Percentiles rank a stretch among this genome's conserved stretches.
Conservation (phyloP, 2,797 vertebrate species). For the Poecilia wingei region DNA sequence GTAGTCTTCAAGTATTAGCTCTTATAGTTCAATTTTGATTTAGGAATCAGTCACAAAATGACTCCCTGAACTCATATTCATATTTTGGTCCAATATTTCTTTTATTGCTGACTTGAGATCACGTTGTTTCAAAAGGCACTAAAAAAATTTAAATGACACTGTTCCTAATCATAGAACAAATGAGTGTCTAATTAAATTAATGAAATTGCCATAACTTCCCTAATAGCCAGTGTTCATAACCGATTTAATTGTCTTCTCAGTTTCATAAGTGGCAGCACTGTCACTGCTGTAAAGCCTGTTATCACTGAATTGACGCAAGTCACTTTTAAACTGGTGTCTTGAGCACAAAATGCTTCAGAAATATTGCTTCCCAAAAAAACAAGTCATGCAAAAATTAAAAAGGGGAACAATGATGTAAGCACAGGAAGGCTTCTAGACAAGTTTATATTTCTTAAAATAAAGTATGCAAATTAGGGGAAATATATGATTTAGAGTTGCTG, state of each 20-base stretch:
- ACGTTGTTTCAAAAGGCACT: constrained; percentile 39
- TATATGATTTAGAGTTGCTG: background rate
- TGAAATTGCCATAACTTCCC: constrained; percentile 17
- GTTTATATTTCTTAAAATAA: background rate
- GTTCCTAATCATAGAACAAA: constrained; percentile 23
- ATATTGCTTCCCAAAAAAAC: background rate
- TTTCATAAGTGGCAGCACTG: constrained; percentile 24
- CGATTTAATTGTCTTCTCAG: constrained; percentile 21
- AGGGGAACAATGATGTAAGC: too few relatives aligned
- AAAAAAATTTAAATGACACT: constrained; percentile 27
- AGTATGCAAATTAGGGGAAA: background rate
- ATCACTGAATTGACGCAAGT: constrained; percentile 20
- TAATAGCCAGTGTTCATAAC: constrained; percentile 12
- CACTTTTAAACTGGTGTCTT: constrained; percentile 17
- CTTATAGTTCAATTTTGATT: constrained; percentile 20
- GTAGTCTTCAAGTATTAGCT: constrained; percentile 25
- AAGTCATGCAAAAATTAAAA: too few relatives aligned
- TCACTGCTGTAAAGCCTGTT: constrained; percentile 13
- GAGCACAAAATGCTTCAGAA: constrained; percentile 1
- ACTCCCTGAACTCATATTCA: constrained; percentile 42
- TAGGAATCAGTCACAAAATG: constrained; percentile 26
- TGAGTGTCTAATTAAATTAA: constrained; percentile 19
- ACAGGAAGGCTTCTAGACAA: background rate
- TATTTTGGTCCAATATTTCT: constrained; percentile 42
- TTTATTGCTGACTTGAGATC: constrained; percentile 37